A percentile compares a stretch with the other conserved stretches of the same genome.
These are phyloP conservation scores for Tupaia tana DNA, from an alignment of 2,113 vertebrate genomes.

Conservation along the genomic window DNA sequence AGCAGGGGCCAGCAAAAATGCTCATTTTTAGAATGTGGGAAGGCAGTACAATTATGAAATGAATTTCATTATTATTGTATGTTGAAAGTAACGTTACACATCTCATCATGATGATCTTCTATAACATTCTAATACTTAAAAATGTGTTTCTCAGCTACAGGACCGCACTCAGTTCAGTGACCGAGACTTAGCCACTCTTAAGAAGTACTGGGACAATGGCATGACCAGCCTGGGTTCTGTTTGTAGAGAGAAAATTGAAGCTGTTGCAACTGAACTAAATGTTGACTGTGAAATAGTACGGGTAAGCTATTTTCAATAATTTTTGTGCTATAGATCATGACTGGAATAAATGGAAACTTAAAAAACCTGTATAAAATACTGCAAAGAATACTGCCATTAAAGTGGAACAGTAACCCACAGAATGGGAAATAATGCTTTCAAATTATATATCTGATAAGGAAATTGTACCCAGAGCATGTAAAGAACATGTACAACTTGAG, in stretches of 20 bases:
- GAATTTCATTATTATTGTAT: background rate
- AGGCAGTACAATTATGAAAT: background rate
- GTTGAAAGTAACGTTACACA: constrained; percentile 13
- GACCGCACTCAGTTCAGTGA: constrained; percentile 99
- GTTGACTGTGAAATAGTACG: constrained; percentile 99
- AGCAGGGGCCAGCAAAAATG: background rate
- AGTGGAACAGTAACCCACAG: background rate
- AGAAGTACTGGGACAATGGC: constrained; percentile 98
- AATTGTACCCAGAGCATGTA: background rate
- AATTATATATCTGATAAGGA: constrained; percentile 1
- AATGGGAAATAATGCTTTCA: background rate
- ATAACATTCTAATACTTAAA: constrained; percentile 59
- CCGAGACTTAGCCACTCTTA: constrained; percentile 94
- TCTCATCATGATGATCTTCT: background rate
- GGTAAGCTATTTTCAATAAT: constrained; percentile 89
- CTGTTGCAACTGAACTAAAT: constrained; percentile 94
- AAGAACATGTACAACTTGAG: background rate
- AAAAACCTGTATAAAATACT: constrained; percentile 81
- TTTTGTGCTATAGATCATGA: constrained; percentile 73
- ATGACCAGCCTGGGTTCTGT: constrained; percentile 99
- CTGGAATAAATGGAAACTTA: constrained; percentile 82
- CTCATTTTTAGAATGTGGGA: background rate
- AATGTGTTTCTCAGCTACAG: constrained; percentile 92
- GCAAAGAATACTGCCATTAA: constrained; percentile 1
- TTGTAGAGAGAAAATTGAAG: constrained; percentile 98